phyloP scores from a whole-genome alignment of 2,797 vertebrate genomes.

The Liparis tanakae region DNA sequence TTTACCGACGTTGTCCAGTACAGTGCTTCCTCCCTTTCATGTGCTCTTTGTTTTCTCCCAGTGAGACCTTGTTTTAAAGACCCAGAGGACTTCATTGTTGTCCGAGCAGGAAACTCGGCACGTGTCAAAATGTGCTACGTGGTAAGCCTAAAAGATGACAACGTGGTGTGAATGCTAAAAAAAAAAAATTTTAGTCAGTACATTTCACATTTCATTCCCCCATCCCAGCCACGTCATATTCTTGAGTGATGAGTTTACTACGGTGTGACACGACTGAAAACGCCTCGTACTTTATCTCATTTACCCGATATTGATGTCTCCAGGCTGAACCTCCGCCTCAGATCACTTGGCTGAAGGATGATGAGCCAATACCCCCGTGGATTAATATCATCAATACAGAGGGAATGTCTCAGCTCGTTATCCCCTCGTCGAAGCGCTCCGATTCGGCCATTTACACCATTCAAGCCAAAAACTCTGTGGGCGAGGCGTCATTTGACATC shows the following conservation, averaged over 20 bases:
- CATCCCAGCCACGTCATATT: conserved; percentile 12
- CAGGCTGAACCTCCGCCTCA: conserved; percentile 86
- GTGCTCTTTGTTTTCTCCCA: conserved; percentile 62
- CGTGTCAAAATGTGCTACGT: conserved; percentile 86
- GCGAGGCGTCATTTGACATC: conserved; percentile 83
- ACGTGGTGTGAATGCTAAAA: conserved; percentile 1
- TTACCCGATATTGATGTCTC: conserved; percentile 34
- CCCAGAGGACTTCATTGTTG: conserved; percentile 82
- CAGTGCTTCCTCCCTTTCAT: not conserved
- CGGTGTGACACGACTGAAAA: conserved; percentile 9
- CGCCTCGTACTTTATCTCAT: conserved; percentile 18
- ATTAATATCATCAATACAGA: conserved; percentile 77
- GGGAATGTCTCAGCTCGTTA: conserved; percentile 84
- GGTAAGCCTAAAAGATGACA: conserved; percentile 64
- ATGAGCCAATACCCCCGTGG: conserved; percentile 79
- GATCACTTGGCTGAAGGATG: conserved; percentile 89
- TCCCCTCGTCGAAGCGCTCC: conserved; percentile 81
- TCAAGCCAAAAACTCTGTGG: conserved; percentile 78
- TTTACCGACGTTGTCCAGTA: conserved; percentile 10
- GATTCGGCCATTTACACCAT: conserved; percentile 87
- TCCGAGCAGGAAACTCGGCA: conserved; percentile 85
- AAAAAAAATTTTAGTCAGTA: too few relatives aligned
- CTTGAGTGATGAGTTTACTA: conserved; percentile 17
- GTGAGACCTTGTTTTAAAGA: conserved; percentile 86
- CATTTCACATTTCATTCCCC: not conserved